phyloP scores from a whole-genome alignment of 1,140 invertebrate species.

The Geopemphigus sp. region DNA sequence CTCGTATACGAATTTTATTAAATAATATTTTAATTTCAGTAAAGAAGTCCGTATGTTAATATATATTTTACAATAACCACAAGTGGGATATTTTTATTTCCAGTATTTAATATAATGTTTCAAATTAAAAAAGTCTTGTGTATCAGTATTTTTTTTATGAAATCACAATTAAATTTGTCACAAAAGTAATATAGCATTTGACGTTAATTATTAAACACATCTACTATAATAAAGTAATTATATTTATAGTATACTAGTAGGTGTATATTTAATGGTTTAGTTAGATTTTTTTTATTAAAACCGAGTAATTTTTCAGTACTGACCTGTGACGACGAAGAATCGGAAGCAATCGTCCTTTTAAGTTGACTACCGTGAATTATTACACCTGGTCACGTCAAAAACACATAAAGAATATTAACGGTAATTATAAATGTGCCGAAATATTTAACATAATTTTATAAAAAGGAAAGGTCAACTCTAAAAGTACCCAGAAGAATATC shows the following conservation, averaged over 20 bases:
- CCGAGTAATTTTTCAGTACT: not conserved
- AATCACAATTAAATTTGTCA: no score
- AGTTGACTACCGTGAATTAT: conserved; percentile 14
- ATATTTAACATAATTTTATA: conserved; percentile 1
- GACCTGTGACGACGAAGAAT: conserved; percentile 22
- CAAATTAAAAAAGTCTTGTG: no score
- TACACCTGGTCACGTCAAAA: conserved; percentile 43
- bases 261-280: no score
- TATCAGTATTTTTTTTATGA: no score
- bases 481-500: not conserved
- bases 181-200: no score
- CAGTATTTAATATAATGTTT: no score
- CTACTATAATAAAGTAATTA: no score
- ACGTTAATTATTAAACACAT: no score
- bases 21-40: not conserved
- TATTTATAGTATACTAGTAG: no score
- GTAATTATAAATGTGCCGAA: conserved; percentile 36
- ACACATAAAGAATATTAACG: conserved; percentile 34
- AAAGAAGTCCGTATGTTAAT: no score
- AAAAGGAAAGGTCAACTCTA: not conserved
- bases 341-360: conserved; percentile 12
- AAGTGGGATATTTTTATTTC: not conserved
- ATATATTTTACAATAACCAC: not conserved
- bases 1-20: not conserved
- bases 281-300: not conserved